Evolutionary conservation across 2,797 vertebrate species (phyloP).

Genomic region (Myripristis murdjan): DNA sequence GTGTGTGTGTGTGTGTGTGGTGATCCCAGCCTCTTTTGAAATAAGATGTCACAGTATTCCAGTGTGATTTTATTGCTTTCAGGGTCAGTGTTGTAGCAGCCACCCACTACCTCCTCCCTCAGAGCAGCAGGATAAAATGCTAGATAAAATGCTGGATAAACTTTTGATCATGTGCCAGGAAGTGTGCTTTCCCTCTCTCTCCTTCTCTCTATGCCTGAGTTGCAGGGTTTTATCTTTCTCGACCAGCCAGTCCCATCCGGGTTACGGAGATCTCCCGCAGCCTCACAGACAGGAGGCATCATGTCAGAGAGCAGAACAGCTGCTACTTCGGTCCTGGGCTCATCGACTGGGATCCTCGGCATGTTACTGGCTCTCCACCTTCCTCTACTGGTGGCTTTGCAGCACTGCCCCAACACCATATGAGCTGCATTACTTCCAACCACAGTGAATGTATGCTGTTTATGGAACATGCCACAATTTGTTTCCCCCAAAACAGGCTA

Average conservation of each 20-base stretch:
- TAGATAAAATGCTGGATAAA: no score
- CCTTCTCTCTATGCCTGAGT: conserved; percentile 42
- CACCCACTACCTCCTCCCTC: conserved; percentile 63
- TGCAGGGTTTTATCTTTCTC: conserved; percentile 67
- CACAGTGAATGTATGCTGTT: conserved; percentile 1
- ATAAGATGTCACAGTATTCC: conserved; percentile 64
- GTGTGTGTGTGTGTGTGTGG: conserved; percentile 4
- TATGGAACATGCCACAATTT: conserved; percentile 6
- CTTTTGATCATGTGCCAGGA: conserved; percentile 71
- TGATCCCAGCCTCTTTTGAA: conserved; percentile 42
- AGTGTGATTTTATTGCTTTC: conserved; percentile 71
- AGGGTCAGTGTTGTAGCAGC: conserved; percentile 61
- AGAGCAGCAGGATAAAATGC: conserved; percentile 76
- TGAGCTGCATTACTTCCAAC: conserved; percentile 20
- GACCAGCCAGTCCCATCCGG: conserved; percentile 60
- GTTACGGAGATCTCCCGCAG: conserved; percentile 65
- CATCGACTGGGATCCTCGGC: conserved; percentile 28
- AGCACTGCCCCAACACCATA: neutral
- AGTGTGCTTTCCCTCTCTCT: conserved; percentile 51
- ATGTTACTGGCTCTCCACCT: neutral
- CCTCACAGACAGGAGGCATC: conserved; percentile 62
- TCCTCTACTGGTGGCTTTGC: conserved; percentile 43
- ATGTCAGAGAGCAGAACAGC: conserved; percentile 64
- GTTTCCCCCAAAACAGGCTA: conserved; percentile 12
- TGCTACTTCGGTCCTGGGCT: conserved; percentile 64